These are phyloP conservation scores for Drosophila cognata DNA, from an alignment of 2,888 invertebrate genomes.

Conservation along the genomic window DNA sequence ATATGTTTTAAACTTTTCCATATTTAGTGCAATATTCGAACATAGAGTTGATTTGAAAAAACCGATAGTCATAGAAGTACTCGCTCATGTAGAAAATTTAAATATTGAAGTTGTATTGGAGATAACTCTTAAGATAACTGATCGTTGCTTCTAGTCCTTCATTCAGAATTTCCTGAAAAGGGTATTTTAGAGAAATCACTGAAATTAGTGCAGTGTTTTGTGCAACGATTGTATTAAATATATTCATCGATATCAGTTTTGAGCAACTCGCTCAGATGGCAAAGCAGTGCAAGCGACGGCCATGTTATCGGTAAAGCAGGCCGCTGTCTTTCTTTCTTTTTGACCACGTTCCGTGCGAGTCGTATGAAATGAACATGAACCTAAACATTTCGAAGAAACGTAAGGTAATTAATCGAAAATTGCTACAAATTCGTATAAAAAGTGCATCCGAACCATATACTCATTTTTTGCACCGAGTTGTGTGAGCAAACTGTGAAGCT, in stretches of 20 bases:
- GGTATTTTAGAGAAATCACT: too few relatives aligned
- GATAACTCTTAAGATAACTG: rapidly evolving
- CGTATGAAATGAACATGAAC: slow-evolving; percentile 84
- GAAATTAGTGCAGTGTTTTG: rapidly evolving
- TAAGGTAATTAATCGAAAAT: slow-evolving; percentile 82
- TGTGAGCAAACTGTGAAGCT: slow-evolving; percentile 24
- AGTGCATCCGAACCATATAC: background rate
- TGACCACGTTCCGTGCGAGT: slow-evolving; percentile 85
- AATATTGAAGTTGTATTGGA: background rate
- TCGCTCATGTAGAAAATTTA: background rate
- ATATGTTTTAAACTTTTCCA: slow-evolving; percentile 8
- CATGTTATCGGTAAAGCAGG: slow-evolving; percentile 80
- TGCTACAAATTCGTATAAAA: slow-evolving; percentile 6
- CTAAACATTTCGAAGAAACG: slow-evolving; percentile 85
- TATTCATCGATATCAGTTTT: slow-evolving; percentile 6
- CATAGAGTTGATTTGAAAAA: background rate
- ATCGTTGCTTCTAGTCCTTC: background rate
- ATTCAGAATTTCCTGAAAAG: too few relatives aligned
- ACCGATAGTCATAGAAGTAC: background rate
- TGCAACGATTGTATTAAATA: background rate
- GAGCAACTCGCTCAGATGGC: slow-evolving; percentile 34
- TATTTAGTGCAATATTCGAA: background rate
- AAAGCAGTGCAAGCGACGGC: slow-evolving; percentile 61
- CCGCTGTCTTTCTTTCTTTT: slow-evolving; percentile 83
- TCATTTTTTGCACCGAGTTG: slow-evolving; percentile 20